A percentile compares a stretch with the other conserved stretches of the same genome.
Conservation (phyloP, 2,888 invertebrate genomes). For the Pachycephus smyrnensis region DNA sequence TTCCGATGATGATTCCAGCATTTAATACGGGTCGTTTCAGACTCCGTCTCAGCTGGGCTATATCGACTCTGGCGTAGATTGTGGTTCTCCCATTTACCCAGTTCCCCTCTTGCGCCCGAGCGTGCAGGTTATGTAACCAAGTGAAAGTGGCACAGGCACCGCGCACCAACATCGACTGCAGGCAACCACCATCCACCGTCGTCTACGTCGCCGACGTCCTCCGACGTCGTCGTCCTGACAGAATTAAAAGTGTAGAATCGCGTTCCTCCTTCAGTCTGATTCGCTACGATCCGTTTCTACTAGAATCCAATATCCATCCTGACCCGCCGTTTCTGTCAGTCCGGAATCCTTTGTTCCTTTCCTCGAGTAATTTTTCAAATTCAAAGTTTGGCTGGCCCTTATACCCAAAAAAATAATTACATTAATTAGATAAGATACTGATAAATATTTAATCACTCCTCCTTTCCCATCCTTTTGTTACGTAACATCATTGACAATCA, state of each 20-base stretch:
- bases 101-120: slow-evolving; percentile 57
- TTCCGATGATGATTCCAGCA: background rate
- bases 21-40: background rate
- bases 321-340: slow-evolving; percentile 15
- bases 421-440: too few relatives aligned
- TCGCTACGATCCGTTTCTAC: background rate
- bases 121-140: slow-evolving; percentile 65
- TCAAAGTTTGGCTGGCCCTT: background rate
- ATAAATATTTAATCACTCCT: too few relatives aligned
- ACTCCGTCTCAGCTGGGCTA: slow-evolving; percentile 12
- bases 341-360: slow-evolving; percentile 20
- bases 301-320: slow-evolving; percentile 10
- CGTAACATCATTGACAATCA: too few relatives aligned
- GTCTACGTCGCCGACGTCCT: slow-evolving; percentile 27
- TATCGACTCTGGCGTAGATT: slow-evolving; percentile 53
- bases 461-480: too few relatives aligned
- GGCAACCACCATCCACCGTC: slow-evolving; percentile 46
- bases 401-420: too few relatives aligned
- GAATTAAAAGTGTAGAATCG: background rate
- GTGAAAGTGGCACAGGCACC: slow-evolving; percentile 65
- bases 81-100: slow-evolving; percentile 67
- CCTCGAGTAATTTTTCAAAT: background rate
- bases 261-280: slow-evolving; percentile 24
- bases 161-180: slow-evolving; percentile 50
- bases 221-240: background rate